Evolutionary conservation across 2,888 invertebrate genomes (phyloP), one percentile per base, ranked within the genome.

Genomic region (Lottia scabra): DNA sequence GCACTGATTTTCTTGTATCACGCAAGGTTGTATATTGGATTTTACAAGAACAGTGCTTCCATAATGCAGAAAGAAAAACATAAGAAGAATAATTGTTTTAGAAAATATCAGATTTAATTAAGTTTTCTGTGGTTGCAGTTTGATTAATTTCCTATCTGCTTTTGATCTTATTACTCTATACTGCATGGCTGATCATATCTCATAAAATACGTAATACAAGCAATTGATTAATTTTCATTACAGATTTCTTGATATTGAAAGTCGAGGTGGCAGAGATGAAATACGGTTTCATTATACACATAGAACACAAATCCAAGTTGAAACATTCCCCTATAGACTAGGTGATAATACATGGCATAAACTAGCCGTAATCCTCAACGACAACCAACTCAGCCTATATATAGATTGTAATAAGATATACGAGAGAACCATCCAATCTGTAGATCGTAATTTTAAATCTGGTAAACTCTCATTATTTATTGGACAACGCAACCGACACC

Each of bases 181-280:
- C 38, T 38, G 38, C 38, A 38, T 38, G 8, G 1, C 38, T 38
- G 10, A 1, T 38, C 8, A 5, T 38, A 38, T 38, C 30, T 4
- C 5, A 10, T 38, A 10, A 38, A 8, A 38, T 1, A n/a, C n/a
- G n/a, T n/a, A n/a, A n/a, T n/a, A n/a, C 38, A 38, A 38, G 38
- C 38, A 1, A 8, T 38, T 38, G 38, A 38, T 38, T 10, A 38
- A 38, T 38, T 38, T 38, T 8, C 10, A 5, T 30, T 30, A 38
- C 10, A 95, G 96, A 92, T 95, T 95, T 92, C 92, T 96, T 92
- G 96, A 96, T 92, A 92, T 96, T 91, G 95, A 96, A 92, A 96
- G 95, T 89, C 95, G 95, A 91, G 96, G 96, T 82, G 93, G 95
- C 79, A 93, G 94, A 87, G 94, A 95, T 90, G 96, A 96, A 91